phyloP scores from a whole-genome alignment of 1,140 invertebrate species.

The Zeugodacus cucurbitae region DNA sequence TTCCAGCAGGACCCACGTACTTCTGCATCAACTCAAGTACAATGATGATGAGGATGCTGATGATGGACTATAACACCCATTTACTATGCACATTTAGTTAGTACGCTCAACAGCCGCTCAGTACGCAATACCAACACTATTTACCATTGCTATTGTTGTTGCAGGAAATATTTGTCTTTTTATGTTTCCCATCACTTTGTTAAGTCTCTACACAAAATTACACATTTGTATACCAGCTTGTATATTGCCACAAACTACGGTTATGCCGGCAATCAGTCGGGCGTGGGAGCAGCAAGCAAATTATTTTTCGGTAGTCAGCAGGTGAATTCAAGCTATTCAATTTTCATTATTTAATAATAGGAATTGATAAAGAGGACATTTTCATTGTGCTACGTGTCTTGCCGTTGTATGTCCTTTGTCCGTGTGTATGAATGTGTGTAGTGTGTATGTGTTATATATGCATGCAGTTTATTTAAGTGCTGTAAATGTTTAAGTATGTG shows the following conservation, averaged over 20 bases:
- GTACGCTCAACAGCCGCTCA: neutral
- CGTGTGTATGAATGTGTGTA: neutral
- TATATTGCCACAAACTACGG: neutral
- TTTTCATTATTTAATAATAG: conserved; percentile 43
- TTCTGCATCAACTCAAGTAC: neutral
- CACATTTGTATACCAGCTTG: neutral
- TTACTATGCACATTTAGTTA: neutral
- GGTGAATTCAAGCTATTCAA: conserved; percentile 40
- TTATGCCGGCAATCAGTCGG: neutral
- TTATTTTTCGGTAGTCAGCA: conserved; percentile 40
- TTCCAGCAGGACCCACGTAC: neutral
- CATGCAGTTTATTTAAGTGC: neutral
- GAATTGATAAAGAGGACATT: conserved; percentile 40
- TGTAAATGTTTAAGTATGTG: neutral
- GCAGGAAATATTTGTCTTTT: neutral
- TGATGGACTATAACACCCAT: neutral
- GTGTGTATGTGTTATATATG: neutral
- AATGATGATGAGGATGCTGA: neutral
- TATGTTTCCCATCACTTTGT: neutral
- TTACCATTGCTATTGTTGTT: neutral
- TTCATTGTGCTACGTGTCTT: conserved; percentile 8
- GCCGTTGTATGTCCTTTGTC: neutral
- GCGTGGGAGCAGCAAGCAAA: neutral
- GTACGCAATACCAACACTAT: neutral
- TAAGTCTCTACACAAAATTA: neutral